Evolutionary conservation across 2,797 vertebrate species (phyloP).

Genomic region (Pitangus sulphuratus): DNA sequence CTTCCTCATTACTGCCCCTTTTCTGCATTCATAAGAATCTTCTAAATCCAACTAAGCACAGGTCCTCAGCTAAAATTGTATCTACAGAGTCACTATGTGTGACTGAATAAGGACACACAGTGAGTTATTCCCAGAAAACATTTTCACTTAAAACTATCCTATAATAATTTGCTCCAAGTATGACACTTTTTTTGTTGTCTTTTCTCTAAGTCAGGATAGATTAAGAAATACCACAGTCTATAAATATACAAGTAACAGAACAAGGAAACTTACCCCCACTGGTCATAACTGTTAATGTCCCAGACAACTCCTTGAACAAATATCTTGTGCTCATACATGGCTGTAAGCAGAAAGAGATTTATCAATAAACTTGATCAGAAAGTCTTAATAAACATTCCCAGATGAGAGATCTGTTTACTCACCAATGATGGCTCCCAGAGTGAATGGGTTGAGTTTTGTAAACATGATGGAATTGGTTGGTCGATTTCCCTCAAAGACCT

Average conservation of each 20-base stretch:
- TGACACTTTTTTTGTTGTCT: not conserved
- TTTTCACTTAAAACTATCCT: not conserved
- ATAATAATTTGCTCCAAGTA: not conserved
- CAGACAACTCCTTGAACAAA: conserved; percentile 95
- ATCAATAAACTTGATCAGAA: not conserved
- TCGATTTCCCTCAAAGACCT: conserved; percentile 98
- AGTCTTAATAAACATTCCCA: not conserved
- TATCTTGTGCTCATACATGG: conserved; percentile 99
- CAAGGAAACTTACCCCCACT: conserved; percentile 92
- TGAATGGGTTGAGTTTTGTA: conserved; percentile 91
- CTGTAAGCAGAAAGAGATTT: conserved; percentile 52
- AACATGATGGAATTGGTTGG: conserved; percentile 97
- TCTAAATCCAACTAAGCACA: not conserved
- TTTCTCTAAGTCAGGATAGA: not conserved
- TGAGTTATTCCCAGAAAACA: not conserved
- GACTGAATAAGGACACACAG: not conserved
- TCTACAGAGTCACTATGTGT: not conserved
- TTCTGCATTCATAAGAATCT: not conserved
- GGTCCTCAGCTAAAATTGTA: not conserved
- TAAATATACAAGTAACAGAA: not conserved
- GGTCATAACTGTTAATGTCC: conserved; percentile 99
- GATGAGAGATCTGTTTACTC: conserved; percentile 69
- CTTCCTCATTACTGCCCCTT: not conserved
- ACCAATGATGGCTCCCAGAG: conserved; percentile 93
- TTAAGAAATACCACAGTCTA: not conserved